These are phyloP conservation scores for Drosophila tani DNA, from an alignment of 1,140 invertebrate species.

Conservation along the genomic window DNA sequence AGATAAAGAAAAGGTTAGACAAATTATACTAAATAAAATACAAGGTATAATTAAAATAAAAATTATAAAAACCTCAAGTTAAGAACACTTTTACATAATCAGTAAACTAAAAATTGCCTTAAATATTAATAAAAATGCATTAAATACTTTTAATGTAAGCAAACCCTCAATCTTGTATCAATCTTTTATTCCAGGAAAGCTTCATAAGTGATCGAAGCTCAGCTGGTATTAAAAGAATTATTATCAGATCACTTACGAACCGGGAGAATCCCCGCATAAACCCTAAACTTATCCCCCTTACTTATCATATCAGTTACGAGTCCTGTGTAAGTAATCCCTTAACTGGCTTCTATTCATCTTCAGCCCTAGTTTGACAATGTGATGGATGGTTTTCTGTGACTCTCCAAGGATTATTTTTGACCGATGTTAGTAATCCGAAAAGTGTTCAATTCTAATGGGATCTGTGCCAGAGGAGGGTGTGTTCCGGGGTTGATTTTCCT, in stretches of 20 bases:
- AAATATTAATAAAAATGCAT: no score
- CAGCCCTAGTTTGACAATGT: slow-evolving; percentile 33
- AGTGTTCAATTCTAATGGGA: slow-evolving; percentile 30
- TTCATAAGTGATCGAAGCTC: neutral
- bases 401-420: slow-evolving; percentile 35
- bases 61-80: neutral
- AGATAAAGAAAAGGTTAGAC: neutral
- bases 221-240: neutral
- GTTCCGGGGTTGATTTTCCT: slow-evolving; percentile 25
- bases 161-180: no score
- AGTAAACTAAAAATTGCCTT: no score
- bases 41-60: neutral
- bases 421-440: slow-evolving; percentile 22
- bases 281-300: slow-evolving; percentile 6
- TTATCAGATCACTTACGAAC: slow-evolving; percentile 26
- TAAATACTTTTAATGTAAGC: no score
- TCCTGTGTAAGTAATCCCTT: slow-evolving; percentile 32
- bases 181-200: neutral
- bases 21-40: neutral
- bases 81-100: no score
- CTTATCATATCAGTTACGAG: slow-evolving; percentile 47
- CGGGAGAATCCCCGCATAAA: neutral
- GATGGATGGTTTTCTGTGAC: slow-evolving; percentile 30
- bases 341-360: slow-evolving; percentile 43
- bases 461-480: neutral